A percentile compares a stretch with the other conserved stretches of the same genome.
phyloP scores from a whole-genome alignment of 2,797 vertebrate genomes.

The Artibeus jamaicensis region DNA sequence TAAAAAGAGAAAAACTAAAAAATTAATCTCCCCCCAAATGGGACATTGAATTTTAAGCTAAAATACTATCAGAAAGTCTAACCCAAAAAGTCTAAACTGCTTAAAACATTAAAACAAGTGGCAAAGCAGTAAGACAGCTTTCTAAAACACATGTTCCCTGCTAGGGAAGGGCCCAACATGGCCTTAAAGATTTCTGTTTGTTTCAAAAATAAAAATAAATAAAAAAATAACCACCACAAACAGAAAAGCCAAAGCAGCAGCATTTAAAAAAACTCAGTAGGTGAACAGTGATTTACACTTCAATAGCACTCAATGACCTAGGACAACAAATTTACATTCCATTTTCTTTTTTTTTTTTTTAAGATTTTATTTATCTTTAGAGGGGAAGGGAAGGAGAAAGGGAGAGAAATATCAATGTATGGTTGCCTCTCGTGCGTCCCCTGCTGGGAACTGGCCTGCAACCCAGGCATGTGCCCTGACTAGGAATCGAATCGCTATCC shows the following conservation, averaged over 20 bases:
- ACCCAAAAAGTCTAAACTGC: background rate
- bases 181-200: conserved; percentile 7
- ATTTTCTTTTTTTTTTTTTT: too few relatives aligned
- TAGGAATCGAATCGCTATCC: too few relatives aligned
- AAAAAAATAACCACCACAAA: background rate
- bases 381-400: too few relatives aligned
- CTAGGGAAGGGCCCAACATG: background rate
- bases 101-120: conserved; percentile 23
- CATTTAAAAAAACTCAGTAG: background rate
- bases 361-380: too few relatives aligned
- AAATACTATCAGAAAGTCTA: background rate
- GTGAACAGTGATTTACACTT: background rate
- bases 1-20: background rate
- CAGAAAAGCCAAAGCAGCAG: background rate
- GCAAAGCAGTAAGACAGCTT: background rate
- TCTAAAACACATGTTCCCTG: background rate
- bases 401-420: too few relatives aligned
- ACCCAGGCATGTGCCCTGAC: too few relatives aligned
- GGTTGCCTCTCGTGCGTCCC: too few relatives aligned
- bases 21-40: background rate
- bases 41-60: background rate
- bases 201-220: background rate
- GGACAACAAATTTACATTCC: background rate
- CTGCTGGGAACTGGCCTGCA: too few relatives aligned
- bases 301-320: background rate